These are phyloP conservation scores for Macrostomum cliftonense DNA, from an alignment of 2,888 invertebrate species.

Conservation along the genomic window DNA sequence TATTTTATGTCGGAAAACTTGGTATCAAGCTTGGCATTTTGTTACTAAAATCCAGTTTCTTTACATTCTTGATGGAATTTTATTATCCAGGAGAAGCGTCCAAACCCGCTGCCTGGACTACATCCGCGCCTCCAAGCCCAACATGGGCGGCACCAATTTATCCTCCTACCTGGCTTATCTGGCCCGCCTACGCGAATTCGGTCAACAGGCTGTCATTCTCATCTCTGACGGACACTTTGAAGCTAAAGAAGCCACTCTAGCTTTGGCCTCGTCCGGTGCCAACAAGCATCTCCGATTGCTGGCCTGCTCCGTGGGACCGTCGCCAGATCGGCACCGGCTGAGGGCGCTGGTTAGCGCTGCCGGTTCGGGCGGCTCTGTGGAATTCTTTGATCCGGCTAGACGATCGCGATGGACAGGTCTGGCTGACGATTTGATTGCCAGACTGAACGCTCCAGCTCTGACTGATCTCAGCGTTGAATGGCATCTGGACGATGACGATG, in stretches of 20 bases:
- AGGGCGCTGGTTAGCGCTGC: slow-evolving; percentile 21
- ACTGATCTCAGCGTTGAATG: slow-evolving; percentile 29
- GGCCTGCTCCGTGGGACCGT: too few relatives aligned
- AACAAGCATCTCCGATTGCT: slow-evolving; percentile 13
- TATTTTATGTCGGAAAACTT: too few relatives aligned
- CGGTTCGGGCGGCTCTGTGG: slow-evolving; percentile 24
- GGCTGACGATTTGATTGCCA: too few relatives aligned
- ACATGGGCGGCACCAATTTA: slow-evolving; percentile 28
- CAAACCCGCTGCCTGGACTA: not conserved
- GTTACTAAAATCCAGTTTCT: not conserved
- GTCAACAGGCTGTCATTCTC: slow-evolving; percentile 17
- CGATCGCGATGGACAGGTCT: slow-evolving; percentile 29
- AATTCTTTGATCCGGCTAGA: slow-evolving; percentile 25
- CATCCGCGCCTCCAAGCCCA: slow-evolving; percentile 9
- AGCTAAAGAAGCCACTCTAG: slow-evolving; percentile 20
- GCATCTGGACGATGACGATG: slow-evolving; percentile 24
- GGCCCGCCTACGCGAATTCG: slow-evolving; percentile 17
- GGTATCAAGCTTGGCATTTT: too few relatives aligned
- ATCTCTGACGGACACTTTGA: slow-evolving; percentile 31
- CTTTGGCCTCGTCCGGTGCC: slow-evolving; percentile 17
- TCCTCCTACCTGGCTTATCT: slow-evolving; percentile 21
- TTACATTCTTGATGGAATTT: too few relatives aligned
- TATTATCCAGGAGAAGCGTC: not conserved
- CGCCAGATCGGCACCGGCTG: slow-evolving; percentile 16
- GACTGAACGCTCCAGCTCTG: slow-evolving; percentile 11